Percentiles rank a stretch among this genome's conserved stretches.
Evolutionary conservation across 2,113 vertebrate genomes (phyloP).

Genomic region (Laticauda colubrina): DNA sequence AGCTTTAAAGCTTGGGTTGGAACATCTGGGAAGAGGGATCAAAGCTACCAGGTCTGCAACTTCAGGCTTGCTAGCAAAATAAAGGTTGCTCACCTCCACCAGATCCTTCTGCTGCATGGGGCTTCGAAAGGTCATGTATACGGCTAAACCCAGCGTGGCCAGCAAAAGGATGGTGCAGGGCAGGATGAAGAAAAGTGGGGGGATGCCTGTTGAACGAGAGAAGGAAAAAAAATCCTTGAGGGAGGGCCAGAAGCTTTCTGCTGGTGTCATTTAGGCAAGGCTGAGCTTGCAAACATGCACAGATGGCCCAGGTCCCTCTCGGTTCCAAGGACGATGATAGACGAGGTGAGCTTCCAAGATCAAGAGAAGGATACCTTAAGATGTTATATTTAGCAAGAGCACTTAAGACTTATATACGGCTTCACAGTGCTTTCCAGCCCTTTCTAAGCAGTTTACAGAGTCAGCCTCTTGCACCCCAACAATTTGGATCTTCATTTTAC

Average conservation of each 20-base stretch:
- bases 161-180: conserved; percentile 73
- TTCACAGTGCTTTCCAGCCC: too few species aligned
- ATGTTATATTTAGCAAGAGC: neutral
- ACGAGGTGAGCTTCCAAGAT: neutral
- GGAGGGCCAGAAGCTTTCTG: neutral
- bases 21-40: neutral
- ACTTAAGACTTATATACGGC: too few species aligned
- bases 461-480: too few species aligned
- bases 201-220: conserved; percentile 62
- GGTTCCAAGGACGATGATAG: neutral
- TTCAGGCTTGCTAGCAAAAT: neutral
- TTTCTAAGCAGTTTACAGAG: too few species aligned
- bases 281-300: neutral
- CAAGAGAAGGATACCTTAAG: neutral
- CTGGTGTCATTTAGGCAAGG: rapidly evolving
- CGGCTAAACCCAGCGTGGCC: conserved; percentile 73
- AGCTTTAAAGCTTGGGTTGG: neutral
- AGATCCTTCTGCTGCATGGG: conserved; percentile 62
- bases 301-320: neutral
- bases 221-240: neutral
- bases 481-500: too few species aligned
- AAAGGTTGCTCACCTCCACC: conserved; percentile 69
- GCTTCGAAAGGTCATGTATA: conserved; percentile 71
- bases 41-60: neutral
- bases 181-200: conserved; percentile 77